These are phyloP conservation scores for Heterotilapia buettikoferi DNA, from an alignment of 2,113 vertebrate genomes.

Conservation along the genomic window DNA sequence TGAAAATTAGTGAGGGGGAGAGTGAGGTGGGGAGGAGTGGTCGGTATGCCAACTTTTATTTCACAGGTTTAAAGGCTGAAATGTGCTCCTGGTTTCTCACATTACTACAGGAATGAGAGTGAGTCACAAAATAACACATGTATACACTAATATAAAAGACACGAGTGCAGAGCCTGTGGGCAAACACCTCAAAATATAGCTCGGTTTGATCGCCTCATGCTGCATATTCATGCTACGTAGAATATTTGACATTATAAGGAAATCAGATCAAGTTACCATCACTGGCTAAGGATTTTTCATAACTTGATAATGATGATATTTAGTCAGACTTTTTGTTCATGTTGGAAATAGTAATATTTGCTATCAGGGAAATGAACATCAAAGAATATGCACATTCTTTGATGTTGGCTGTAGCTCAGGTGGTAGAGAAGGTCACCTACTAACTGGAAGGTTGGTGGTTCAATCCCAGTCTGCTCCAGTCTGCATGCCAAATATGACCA, in stretches of 20 bases:
- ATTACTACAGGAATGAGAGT: background rate
- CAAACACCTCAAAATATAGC: background rate
- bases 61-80: slow-evolving; percentile 46
- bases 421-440: background rate
- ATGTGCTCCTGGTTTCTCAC: slow-evolving; percentile 23
- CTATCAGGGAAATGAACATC: background rate
- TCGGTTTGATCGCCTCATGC: background rate
- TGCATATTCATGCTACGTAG: background rate
- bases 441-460: background rate
- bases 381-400: background rate
- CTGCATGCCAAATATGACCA: background rate
- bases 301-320: background rate
- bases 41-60: slow-evolving; percentile 55
- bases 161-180: background rate
- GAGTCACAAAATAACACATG: background rate
- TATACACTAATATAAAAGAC: background rate
- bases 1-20: slow-evolving; percentile 63
- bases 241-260: background rate
- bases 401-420: background rate
- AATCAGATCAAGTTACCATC: background rate
- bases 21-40: slow-evolving; percentile 1
- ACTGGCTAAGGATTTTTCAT: background rate
- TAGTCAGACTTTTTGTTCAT: background rate
- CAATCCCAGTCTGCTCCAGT: background rate
- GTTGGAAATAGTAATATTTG: background rate